Evolutionary conservation across 2,888 invertebrate genomes (phyloP).

Genomic region (Malthinus flaveolus): DNA sequence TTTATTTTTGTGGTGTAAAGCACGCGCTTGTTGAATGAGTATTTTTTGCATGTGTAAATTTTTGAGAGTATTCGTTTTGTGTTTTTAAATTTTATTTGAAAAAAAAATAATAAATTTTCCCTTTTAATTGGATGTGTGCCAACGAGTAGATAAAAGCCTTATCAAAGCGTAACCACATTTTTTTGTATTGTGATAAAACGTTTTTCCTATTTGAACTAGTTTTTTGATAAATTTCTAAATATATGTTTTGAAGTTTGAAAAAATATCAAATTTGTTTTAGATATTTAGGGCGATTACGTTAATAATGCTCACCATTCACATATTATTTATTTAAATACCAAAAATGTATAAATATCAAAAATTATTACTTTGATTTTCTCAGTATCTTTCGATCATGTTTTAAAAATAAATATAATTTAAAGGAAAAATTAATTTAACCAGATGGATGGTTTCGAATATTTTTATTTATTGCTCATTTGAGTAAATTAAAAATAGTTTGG

Average conservation of each 20-base stretch:
- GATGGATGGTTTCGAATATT: too few species aligned
- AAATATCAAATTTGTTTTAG: background rate
- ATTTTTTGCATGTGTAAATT: background rate
- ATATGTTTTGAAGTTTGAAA: background rate
- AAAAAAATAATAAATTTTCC: background rate
- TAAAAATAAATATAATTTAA: too few species aligned
- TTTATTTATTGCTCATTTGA: too few species aligned
- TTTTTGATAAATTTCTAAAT: background rate
- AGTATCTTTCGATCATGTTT: too few species aligned
- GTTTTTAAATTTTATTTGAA: background rate
- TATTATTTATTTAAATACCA: too few species aligned
- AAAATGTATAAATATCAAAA: too few species aligned
- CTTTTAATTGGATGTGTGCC: background rate
- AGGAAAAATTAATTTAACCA: too few species aligned
- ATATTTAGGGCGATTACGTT: too few species aligned
- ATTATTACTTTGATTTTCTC: too few species aligned
- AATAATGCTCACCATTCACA: too few species aligned
- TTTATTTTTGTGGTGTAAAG: background rate
- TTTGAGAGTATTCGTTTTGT: background rate
- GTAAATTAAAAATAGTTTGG: too few species aligned
- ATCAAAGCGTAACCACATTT: slow-evolving; percentile 4
- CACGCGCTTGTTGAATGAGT: background rate
- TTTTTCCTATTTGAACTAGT: slow-evolving; percentile 1
- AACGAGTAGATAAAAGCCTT: slow-evolving; percentile 3
- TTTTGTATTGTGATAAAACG: slow-evolving; percentile 1